Evolutionary conservation across 2,888 invertebrate species (phyloP), one percentile per base, ranked within the genome.

Genomic region (Erebia ligea): DNA sequence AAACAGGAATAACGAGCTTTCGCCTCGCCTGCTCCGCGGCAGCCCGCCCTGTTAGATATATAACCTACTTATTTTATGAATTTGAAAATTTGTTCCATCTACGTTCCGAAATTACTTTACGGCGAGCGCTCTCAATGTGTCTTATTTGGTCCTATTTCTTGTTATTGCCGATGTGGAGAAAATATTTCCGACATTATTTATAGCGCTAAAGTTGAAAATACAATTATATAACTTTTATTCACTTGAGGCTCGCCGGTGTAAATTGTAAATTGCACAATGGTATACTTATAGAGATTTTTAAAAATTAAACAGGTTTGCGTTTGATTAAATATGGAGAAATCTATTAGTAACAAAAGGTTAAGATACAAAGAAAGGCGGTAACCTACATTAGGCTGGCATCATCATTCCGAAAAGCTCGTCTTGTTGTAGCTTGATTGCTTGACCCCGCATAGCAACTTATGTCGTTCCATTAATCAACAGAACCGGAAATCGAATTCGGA

Each of bases 1-100:
- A 72, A 75, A 75, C 77, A 81, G 79, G 84, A 87, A 85, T 84
- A 88, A 83, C 82, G 80, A 82, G 79, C 80, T 81, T 81, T 81
- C 74, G 76, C 78, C 68, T 62, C 62, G 59, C 67, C 66, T 6
- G 34, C 34, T 64, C 68, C 66, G 61, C 71, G 59, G 56, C 69
- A 61, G 34, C 40, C 64, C 61, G 57, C 69, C 54, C 45, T 68
- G 56, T 58, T 69, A 61, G 40, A 64, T 64, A 64, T 69, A 69
- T 73, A 72, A 72, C 72, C 70, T 69, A 75, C 56, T 71, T 74
- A 72, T 73, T 73, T 69, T 74, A 73, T 72, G 69, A 72, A 75
- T 75, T 72, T 72, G 70, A 72, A 70, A 75, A 74, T 72, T 75
- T 72, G 68, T 72, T 68, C 71, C 62, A 63, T 72, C 64, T 66